These are phyloP conservation scores for Phrixothrix hirtus DNA, from an alignment of 2,888 invertebrate genomes.

Conservation along the genomic window DNA sequence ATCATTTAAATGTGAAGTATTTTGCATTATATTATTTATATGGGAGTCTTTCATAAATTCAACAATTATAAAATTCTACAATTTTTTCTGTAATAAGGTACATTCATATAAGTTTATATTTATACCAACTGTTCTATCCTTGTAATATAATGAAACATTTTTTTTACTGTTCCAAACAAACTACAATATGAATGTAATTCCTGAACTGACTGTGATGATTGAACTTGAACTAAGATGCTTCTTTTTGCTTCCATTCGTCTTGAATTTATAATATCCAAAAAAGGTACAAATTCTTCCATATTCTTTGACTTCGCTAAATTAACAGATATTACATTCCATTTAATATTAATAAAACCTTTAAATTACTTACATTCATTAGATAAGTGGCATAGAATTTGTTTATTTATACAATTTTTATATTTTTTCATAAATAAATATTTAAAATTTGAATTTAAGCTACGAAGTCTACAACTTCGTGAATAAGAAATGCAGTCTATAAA, in stretches of 20 bases:
- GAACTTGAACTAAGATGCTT: constrained; percentile 77
- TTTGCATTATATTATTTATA: constrained; percentile 61
- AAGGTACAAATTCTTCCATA: constrained; percentile 41
- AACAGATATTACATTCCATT: neutral
- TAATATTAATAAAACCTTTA: constrained; percentile 25
- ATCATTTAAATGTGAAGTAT: constrained; percentile 63
- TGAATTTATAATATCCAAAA: constrained; percentile 63
- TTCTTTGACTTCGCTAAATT: constrained; percentile 3
- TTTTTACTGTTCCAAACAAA: constrained; percentile 65
- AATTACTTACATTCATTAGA: constrained; percentile 24
- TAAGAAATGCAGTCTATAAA: constrained; percentile 18
- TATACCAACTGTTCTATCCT: constrained; percentile 52
- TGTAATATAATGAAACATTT: constrained; percentile 67
- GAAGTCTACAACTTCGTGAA: constrained; percentile 11
- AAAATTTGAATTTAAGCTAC: constrained; percentile 13
- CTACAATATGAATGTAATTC: constrained; percentile 73
- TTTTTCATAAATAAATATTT: constrained; percentile 16
- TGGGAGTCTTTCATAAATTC: constrained; percentile 66
- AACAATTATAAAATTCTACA: constrained; percentile 73
- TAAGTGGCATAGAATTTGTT: constrained; percentile 23
- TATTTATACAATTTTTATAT: constrained; percentile 25
- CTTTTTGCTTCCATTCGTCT: constrained; percentile 68
- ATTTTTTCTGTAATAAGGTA: neutral
- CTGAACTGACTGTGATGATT: constrained; percentile 68
- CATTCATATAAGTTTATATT: constrained; percentile 2